Base-by-base conservation (phyloP, 2,888 invertebrate genomes). In the Norana najaformis region DNA sequence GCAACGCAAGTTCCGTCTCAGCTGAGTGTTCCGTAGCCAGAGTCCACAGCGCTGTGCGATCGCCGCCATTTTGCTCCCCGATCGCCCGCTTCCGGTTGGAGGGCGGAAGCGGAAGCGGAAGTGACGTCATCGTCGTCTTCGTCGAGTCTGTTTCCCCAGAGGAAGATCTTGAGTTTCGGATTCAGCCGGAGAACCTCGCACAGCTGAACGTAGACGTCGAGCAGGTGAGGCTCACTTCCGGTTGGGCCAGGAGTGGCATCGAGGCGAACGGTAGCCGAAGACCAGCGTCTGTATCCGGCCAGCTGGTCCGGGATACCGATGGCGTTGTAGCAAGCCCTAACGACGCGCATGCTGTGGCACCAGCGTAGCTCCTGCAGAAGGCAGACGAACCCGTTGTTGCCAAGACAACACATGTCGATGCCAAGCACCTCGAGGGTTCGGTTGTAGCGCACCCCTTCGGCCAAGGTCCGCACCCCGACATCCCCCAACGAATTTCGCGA, bases 401-500 rank as follows among this genome's bases (percentile, higher is more conserved):
- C 94, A 38, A 94, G 92, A 13, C 93, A 93, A 91, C 94, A 94
- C 94, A 94, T 94, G 91, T 94, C 94, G 23, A 94, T 92, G 30
- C 94, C 93, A 16, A 94, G 91, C 18, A 92, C 93, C 91, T 93
- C 93, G 35, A 93, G 91, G 90, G 92, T 91, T 90, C 91, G 83
- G 90, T 94, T 94, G 37, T 94, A 92, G 90, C 93, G 93, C 37
- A 94, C 92, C 4, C 94, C 93, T 20, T 93, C 93, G 0, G 93
- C 93, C 53, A 94, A 92, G 83, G 93, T 93, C 83, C 91, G 88
- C 37, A 93, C 92, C 0, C 94, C 94, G 23, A 91, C 91, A 90
- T 94, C 94, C 20, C 92, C 93, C 14, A 94, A 92, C 36, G 93
- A 92, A 90, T 94, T 94, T 82, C 93, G 93, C 91, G 94, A 94